Evolutionary conservation across 2,888 invertebrate species (phyloP).

Genomic region (Lasioglossum leucozonium): DNA sequence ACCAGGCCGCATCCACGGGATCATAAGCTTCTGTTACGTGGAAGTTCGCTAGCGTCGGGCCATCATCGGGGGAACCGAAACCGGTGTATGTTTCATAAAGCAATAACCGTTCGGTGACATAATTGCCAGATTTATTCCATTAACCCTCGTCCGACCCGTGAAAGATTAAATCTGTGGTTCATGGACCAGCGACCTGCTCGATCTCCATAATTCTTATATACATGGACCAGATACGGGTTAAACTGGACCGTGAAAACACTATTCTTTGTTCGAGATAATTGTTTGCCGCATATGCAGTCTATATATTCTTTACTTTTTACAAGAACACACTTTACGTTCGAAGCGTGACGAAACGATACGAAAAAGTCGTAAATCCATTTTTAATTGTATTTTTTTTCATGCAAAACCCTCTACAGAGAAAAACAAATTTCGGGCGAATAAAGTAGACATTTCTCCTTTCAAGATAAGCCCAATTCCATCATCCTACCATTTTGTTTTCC

Average conservation of each 20-base stretch:
- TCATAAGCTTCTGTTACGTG: constrained; percentile 13
- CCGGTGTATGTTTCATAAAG: constrained; percentile 28
- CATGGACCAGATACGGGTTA: neutral
- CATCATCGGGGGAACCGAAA: constrained; percentile 25
- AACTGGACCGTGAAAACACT: neutral
- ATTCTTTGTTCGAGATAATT: neutral
- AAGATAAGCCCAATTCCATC: no score
- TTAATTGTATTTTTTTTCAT: neutral
- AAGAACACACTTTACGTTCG: neutral
- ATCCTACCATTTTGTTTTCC: no score
- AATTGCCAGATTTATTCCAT: constrained; percentile 40
- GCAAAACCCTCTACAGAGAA: neutral
- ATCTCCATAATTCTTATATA: neutral
- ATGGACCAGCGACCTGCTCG: neutral
- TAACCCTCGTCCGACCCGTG: neutral
- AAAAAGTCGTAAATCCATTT: neutral
- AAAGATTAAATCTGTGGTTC: constrained; percentile 25
- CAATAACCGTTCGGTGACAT: constrained; percentile 24
- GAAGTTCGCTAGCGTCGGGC: constrained; percentile 11
- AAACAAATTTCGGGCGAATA: neutral
- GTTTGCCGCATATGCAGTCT: neutral
- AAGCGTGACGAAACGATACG: neutral
- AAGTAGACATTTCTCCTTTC: no score
- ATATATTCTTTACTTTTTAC: neutral
- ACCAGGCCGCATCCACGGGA: constrained; percentile 8